Evolutionary conservation across 2,113 vertebrate genomes (phyloP).

Genomic region (Trichomycterus rosablanca): DNA sequence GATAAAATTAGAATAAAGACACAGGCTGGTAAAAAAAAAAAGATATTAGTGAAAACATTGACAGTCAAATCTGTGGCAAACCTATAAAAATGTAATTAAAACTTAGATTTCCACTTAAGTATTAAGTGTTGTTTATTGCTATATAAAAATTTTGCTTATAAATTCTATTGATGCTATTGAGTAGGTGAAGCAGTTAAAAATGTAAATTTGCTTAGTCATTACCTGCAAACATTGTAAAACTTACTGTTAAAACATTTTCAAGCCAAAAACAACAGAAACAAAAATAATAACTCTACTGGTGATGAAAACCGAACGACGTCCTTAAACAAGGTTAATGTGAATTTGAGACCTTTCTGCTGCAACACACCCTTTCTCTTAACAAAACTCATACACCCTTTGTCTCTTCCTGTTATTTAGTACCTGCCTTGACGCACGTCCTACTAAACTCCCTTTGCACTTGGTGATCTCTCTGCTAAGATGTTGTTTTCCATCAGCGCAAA

Average conservation of each 20-base stretch:
- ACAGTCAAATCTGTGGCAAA: constrained; percentile 3
- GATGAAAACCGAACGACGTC: constrained; percentile 2
- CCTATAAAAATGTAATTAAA: background rate
- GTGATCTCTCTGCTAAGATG: constrained; percentile 38
- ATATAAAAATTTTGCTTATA: no score
- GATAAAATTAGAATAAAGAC: background rate
- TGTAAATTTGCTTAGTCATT: constrained; percentile 9
- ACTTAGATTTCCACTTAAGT: no score
- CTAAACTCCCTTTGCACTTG: constrained; percentile 65
- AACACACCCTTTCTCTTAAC: constrained; percentile 64
- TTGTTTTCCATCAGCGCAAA: constrained; percentile 47
- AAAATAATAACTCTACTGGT: constrained; percentile 2
- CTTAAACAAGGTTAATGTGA: constrained; percentile 31
- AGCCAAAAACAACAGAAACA: constrained; percentile 3
- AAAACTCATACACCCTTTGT: constrained; percentile 62
- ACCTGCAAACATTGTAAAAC: background rate
- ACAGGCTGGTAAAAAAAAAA: background rate
- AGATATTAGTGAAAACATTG: no score
- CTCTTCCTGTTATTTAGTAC: constrained; percentile 76
- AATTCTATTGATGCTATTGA: no score
- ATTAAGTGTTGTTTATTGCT: no score
- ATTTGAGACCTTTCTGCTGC: constrained; percentile 48
- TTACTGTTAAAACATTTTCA: no score
- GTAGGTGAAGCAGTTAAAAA: constrained; percentile 1
- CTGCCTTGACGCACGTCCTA: constrained; percentile 72